phyloP scores from a whole-genome alignment of 2,888 invertebrate species.

The Fragum sueziense region DNA sequence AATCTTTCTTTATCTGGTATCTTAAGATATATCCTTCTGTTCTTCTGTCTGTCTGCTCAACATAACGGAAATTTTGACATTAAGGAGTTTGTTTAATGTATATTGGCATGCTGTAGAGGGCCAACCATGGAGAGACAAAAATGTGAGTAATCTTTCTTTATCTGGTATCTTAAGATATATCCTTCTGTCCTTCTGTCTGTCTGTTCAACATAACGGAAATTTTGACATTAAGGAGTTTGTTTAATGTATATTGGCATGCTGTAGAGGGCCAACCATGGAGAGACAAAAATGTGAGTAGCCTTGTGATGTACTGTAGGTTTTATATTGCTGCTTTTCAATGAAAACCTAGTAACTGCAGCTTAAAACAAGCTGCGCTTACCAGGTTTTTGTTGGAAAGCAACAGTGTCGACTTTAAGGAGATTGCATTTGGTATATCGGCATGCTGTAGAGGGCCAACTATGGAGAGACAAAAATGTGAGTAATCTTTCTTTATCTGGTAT shows the following conservation, averaged over 20 bases:
- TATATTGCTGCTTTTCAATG: too few relatives aligned
- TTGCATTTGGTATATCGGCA: conserved; percentile 96
- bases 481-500: background rate
- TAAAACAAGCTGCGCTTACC: too few relatives aligned
- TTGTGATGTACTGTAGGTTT: too few relatives aligned
- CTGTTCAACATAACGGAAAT: too few relatives aligned
- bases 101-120: conserved; percentile 95
- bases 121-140: conserved; percentile 94
- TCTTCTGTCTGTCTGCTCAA: too few relatives aligned
- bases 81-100: conserved; percentile 96
- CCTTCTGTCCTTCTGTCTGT: too few relatives aligned
- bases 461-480: conserved; percentile 93
- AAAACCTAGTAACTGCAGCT: too few relatives aligned
- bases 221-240: conserved; percentile 97
- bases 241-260: conserved; percentile 96
- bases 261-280: conserved; percentile 93
- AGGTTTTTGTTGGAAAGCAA: too few relatives aligned
- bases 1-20: background rate
- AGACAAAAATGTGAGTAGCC: conserved; percentile 90
- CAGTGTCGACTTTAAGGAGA: conserved; percentile 97
- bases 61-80: conserved; percentile 97
- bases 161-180: background rate
- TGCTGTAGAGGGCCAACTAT: conserved; percentile 94
- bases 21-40: too few relatives aligned
- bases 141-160: conserved; percentile 85